A percentile compares a stretch with the other conserved stretches of the same genome.
Evolutionary conservation across 2,113 vertebrate species (phyloP).

Genomic region (Nettapus auritus): DNA sequence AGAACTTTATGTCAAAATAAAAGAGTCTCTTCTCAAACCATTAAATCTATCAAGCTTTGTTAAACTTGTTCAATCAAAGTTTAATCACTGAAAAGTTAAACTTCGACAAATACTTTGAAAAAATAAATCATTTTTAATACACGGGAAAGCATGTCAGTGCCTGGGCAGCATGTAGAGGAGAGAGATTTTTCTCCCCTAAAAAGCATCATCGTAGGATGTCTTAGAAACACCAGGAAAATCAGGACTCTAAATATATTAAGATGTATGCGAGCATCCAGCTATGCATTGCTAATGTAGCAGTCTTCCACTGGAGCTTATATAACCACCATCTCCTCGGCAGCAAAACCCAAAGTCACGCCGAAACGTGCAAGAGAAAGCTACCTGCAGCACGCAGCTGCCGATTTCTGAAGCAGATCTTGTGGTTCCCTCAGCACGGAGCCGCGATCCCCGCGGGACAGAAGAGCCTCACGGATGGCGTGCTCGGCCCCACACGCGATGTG

Average conservation of each 20-base stretch:
- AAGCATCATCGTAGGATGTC: not conserved
- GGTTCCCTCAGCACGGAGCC: not conserved
- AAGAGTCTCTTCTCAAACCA: not conserved
- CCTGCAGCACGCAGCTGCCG: not conserved
- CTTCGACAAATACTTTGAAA: rapidly evolving
- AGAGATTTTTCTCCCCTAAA: not conserved
- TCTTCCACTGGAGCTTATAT: not conserved
- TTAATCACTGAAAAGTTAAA: not conserved
- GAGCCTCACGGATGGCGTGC: not conserved
- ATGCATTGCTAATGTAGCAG: not conserved
- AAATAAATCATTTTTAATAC: not conserved
- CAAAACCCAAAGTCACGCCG: not conserved
- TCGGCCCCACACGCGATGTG: not conserved
- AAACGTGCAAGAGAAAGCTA: not conserved
- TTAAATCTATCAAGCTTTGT: not conserved
- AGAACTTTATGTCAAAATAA: not conserved
- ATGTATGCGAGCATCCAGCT: not conserved
- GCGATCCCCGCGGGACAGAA: not conserved
- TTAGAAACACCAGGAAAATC: not conserved
- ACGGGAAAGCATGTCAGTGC: rapidly evolving
- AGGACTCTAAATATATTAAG: not conserved
- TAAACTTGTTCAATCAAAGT: not conserved
- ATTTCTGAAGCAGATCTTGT: not conserved
- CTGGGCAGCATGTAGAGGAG: not conserved
- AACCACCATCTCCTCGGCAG: not conserved